phyloP scores from a whole-genome alignment of 2,113 vertebrate species.

The Xiphophorus couchianus region DNA sequence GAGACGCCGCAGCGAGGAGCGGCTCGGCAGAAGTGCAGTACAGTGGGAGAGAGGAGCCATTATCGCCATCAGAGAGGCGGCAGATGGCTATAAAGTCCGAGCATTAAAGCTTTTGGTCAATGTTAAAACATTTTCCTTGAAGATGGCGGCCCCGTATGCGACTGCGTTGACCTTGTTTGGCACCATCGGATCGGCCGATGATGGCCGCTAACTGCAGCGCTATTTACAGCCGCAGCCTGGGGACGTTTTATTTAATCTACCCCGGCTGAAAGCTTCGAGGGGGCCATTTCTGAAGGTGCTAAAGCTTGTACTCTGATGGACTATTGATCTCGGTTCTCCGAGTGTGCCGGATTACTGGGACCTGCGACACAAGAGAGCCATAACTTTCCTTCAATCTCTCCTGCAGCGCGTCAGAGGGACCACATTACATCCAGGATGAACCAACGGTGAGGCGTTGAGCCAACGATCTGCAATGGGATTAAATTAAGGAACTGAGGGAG shows the following conservation, averaged over 20 bases:
- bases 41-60: slow-evolving; percentile 22
- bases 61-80: slow-evolving; percentile 28
- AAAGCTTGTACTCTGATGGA: slow-evolving; percentile 52
- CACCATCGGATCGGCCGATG: slow-evolving; percentile 48
- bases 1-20: slow-evolving; percentile 47
- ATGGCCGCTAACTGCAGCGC: slow-evolving; percentile 33
- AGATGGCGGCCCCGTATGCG: slow-evolving; percentile 43
- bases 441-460: slow-evolving; percentile 13
- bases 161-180: slow-evolving; percentile 58
- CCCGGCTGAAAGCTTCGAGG: slow-evolving; percentile 18
- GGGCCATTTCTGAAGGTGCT: slow-evolving; percentile 54
- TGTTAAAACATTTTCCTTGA: slow-evolving; percentile 45
- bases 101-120: slow-evolving; percentile 42
- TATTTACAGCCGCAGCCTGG: slow-evolving; percentile 27
- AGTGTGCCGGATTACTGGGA: slow-evolving; percentile 41
- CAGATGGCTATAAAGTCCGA: slow-evolving; percentile 42
- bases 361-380: slow-evolving; percentile 25
- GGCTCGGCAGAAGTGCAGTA: slow-evolving; percentile 34
- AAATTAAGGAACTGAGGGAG: neutral
- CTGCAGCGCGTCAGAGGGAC: slow-evolving; percentile 38
- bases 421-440: slow-evolving; percentile 31
- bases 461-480: neutral
- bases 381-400: slow-evolving; percentile 47
- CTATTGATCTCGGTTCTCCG: slow-evolving; percentile 62
- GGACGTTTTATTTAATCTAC: slow-evolving; percentile 42